Base-by-base conservation (phyloP, 2,113 vertebrate genomes). In the Hylia prasina region DNA sequence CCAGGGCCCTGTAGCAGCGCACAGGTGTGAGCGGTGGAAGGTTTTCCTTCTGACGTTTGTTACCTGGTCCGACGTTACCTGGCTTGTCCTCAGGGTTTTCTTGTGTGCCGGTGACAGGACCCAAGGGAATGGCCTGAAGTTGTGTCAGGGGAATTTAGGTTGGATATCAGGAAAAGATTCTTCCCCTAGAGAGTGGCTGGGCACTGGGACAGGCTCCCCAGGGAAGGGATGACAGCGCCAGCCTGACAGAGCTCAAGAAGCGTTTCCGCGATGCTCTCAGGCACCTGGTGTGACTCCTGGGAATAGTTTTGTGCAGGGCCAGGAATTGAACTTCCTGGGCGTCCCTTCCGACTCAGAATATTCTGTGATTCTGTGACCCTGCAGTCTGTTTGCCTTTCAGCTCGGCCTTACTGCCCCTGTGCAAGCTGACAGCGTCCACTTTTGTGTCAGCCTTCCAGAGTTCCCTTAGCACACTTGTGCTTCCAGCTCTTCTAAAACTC, bases 1-100 rank as follows among this genome's bases (percentile, higher is more conserved):
- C 15, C 40, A 2, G 0, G 0, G 63, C 15, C 10, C 28, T 30
- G 0, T 1, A 11, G 71, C 28, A 82, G 24, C 0, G 45, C 45
- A 3, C 28, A 19, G 47, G 10, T 24, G 2, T 6, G 47, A 54
- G 63, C 35, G 11, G 1, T 2, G 30, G 33, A 42, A 1, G 0
- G 16, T 2, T 20, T 30, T 28, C 15, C 0, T 53, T 30, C 23
- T 21, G 50, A 1, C 10, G 0, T 22, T 21, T 31, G 15, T 39
- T 71, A 30, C 42, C 19, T 13, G 22, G 11, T 35, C 20, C 22
- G 30, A 1, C 13, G 28, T 9, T 47, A 4, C 14, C 21, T 17
- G 33, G 4, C 23, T 31, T 69, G 20, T 30, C 28, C 13, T 60
- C 31, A 4, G 66, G 16, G 0, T 45, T 82, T 78, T 15, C 12